Evolutionary conservation across 2,797 vertebrate species (phyloP), one percentile per base, ranked within the genome.

Genomic region (Onychomys leucogaster): DNA sequence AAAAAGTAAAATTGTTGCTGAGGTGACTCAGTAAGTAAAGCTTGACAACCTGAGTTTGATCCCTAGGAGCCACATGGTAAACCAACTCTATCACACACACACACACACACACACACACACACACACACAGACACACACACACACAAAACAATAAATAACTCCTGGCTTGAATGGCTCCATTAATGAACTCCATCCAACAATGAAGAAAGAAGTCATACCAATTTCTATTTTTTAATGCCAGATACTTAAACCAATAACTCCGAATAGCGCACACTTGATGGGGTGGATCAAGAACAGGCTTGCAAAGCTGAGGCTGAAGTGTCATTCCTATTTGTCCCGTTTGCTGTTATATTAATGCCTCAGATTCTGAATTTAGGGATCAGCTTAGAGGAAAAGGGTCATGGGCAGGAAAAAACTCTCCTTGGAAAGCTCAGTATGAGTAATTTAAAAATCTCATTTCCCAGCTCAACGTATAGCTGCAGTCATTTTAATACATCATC

Each of bases 381-480:
- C 23, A 3, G 9, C 59, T n/a, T 55, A 34, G 55, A 71, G 21
- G 23, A 21, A 83, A 90, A 32, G 55, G 49, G 23, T 57, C 27
- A 12, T 29, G 1, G 11, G 17, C 5, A 49, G 29, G 13, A n/a
- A 85, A 93, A 67, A 41, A 43, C 27, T 34, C 9, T 37, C 52
- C 92, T 65, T 67, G 17, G 69, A 76, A 93, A 95, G 49, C 63
- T 89, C 65, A 8, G 32, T 84, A 43, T 59, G 34, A 96, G 67
- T 65, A 76, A 88, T 82, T 94, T 81, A 83, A 94, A 96, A 94
- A 78, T 78, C n/a, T 37, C 83, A 86, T 92, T 95, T 91, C 87
- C 23, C 73, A 89, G 63, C 75, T 96, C 89, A 88, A 97, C 93
- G 32, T 89, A 61, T 73, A 89, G 94, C 61, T 81, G 76, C n/a